Evolutionary conservation across 1,140 invertebrate genomes (phyloP).

Genomic region (Pseudomyrmex pallidus): DNA sequence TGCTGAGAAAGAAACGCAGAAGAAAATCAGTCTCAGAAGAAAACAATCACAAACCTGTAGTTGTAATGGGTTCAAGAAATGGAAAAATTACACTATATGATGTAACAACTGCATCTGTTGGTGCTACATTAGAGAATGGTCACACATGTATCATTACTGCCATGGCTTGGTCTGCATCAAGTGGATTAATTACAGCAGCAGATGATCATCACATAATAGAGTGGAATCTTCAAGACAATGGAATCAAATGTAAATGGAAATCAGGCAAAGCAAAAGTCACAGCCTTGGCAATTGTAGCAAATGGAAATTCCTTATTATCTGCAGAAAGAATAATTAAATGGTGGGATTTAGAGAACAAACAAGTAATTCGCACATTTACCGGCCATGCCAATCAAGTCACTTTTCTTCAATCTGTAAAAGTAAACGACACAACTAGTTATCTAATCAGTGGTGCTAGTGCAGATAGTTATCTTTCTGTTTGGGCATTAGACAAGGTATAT

Average conservation of each 20-base stretch:
- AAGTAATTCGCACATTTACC: slow-evolving; percentile 88
- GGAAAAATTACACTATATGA: slow-evolving; percentile 86
- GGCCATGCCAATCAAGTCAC: slow-evolving; percentile 89
- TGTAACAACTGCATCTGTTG: slow-evolving; percentile 81
- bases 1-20: slow-evolving; percentile 83
- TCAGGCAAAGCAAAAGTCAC: slow-evolving; percentile 88
- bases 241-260: slow-evolving; percentile 87
- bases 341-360: slow-evolving; percentile 87
- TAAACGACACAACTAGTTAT: slow-evolving; percentile 83
- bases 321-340: slow-evolving; percentile 88
- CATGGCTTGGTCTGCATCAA: slow-evolving; percentile 83
- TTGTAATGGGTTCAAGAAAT: slow-evolving; percentile 85
- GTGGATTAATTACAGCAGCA: slow-evolving; percentile 85
- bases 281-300: slow-evolving; percentile 88
- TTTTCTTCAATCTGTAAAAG: slow-evolving; percentile 84
- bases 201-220: slow-evolving; percentile 84
- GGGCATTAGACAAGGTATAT: slow-evolving; percentile 86
- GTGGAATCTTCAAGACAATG: slow-evolving; percentile 85
- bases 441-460: slow-evolving; percentile 87
- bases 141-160: slow-evolving; percentile 85
- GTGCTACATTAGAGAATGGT: slow-evolving; percentile 83
- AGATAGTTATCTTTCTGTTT: slow-evolving; percentile 87
- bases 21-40: slow-evolving; percentile 81
- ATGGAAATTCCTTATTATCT: slow-evolving; percentile 88
- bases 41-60: slow-evolving; percentile 77